Conservation (phyloP, 2,113 vertebrate species). For the Esox niger region DNA sequence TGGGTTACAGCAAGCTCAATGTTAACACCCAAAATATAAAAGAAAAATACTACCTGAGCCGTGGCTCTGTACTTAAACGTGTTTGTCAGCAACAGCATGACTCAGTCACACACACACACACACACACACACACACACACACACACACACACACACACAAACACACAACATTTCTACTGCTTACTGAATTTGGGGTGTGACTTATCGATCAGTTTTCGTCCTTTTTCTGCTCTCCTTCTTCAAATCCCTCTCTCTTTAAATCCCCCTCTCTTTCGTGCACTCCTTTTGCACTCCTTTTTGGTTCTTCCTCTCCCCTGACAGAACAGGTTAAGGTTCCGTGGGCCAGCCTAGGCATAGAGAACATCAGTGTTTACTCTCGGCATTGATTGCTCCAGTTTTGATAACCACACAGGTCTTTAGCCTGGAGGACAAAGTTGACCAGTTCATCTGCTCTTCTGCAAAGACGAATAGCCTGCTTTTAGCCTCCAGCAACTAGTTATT, state of each 20-base stretch:
- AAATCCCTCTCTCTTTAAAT: background rate
- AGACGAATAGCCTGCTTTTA: background rate
- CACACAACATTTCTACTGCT: background rate
- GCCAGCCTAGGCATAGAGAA: constrained; percentile 15
- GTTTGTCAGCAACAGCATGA: too few species aligned
- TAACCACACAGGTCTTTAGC: constrained; percentile 32
- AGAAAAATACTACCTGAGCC: too few species aligned
- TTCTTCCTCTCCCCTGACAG: constrained; percentile 21
- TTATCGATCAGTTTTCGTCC: background rate
- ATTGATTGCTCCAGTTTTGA: constrained; percentile 48
- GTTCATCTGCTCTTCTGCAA: constrained; percentile 15
- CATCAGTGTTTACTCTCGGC: constrained; percentile 43
- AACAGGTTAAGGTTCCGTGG: constrained; percentile 39
- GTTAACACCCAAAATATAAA: too few species aligned
- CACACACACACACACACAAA: too few species aligned
- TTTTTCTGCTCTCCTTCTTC: background rate
- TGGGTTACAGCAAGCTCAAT: too few species aligned
- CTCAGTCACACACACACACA: too few species aligned
- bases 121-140: too few species aligned
- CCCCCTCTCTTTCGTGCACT: constrained; percentile 3
- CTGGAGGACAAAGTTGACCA: constrained; percentile 33
- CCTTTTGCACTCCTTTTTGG: constrained; percentile 4
- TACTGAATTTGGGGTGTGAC: background rate
- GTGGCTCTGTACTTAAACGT: too few species aligned
- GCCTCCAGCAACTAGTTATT: background rate